Evolutionary conservation across 2,888 invertebrate species (phyloP), one percentile per base, ranked within the genome.

Genomic region (Conistra vaccinii): DNA sequence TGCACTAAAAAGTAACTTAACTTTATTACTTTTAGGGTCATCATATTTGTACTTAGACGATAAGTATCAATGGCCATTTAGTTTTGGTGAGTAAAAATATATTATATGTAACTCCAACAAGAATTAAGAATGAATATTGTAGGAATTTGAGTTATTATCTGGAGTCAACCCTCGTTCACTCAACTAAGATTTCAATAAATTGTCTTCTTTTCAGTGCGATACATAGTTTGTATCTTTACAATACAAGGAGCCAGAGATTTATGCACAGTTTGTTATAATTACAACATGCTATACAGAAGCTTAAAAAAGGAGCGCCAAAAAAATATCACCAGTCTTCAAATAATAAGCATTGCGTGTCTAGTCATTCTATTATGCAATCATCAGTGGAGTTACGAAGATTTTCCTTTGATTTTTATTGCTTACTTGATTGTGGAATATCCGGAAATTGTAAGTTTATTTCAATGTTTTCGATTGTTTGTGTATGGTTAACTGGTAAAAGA

Each of bases 401-500:
- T 95, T 71, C 75, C 92, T 1, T 77, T 90, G 35, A 62, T 94
- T 1, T 91, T 90, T 57, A 76, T 91, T 0, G 94, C 91, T 0
- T 89, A 89, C 65, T 71, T 95, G 1, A 61, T 93, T 39, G 80
- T 89, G 7, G 91, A 91, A 62, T 93, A 91, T 87, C 89, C 91
- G 0, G 90, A 93, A 78, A 89, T 91, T 86, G 95, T 95, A 76
- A 91, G 94, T 89, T 53, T 65, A 45, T 35, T 60, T 65, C 20
- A 29, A 17, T 32, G 29, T 42, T 39, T 55, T 69, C 7, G 0
- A 68, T 32, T 62, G 23, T 74, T n/a, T 39, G 29, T 9, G 2
- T 32, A 2, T 65, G 17, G 14, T 58, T 35, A n/a, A 26, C 12
- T 29, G 26, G 42, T 20, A 20, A 20, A 48, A 23, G 48, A 17